Evolutionary conservation across 2,888 invertebrate species (phyloP), one percentile per base, ranked within the genome.

Genomic region (Limnephilus auricula): DNA sequence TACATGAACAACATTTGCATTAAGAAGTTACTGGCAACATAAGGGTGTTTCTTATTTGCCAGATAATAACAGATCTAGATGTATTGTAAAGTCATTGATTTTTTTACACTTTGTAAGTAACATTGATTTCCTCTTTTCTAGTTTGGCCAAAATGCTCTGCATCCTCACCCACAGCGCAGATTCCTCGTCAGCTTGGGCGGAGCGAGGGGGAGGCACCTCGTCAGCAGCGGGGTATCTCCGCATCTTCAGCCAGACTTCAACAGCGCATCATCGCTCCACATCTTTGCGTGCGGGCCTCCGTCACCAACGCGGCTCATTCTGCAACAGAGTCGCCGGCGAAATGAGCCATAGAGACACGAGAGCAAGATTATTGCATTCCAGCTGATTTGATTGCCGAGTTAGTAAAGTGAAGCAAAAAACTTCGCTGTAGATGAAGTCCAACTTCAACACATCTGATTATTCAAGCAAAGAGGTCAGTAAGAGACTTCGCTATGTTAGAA

Each of bases 141-240:
- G 92, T 92, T 79, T 50, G 91, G 87, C 80, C 92, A 92, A 92
- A 92, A 92, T 92, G 92, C 92, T 89, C 91, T 92, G 90, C 93
- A 93, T 94, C 93, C 93, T 94, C 94, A 94, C 82, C 34, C 15
- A 85, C 85, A 30, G 65, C 50, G 25, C 65, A 78, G n/a, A 31
- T 34, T 30, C 65, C 78, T 32, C 82, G 34, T 32, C 82, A 82
- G 65, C 65, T 65, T 5, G 82, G 82, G 25, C 82, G 32, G 34
- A 32, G 82, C 82, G 34, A 32, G 82, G 82, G 34, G 82, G 25
- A n/a, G 34, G 82, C 82, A 34, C 82, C 82, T 82, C 82, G 82
- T 34, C 82, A 34, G 82, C 82, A 31, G 18, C 32, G 65, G 65
- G 65, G 65, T 25, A 25, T 65, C 65, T 65, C 65, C 65, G 50